Evolutionary conservation across 64 coral and sea anemone genomes (phyloP), one percentile per base, ranked within the genome.

Genomic region (Cladopsammia gracilis): DNA sequence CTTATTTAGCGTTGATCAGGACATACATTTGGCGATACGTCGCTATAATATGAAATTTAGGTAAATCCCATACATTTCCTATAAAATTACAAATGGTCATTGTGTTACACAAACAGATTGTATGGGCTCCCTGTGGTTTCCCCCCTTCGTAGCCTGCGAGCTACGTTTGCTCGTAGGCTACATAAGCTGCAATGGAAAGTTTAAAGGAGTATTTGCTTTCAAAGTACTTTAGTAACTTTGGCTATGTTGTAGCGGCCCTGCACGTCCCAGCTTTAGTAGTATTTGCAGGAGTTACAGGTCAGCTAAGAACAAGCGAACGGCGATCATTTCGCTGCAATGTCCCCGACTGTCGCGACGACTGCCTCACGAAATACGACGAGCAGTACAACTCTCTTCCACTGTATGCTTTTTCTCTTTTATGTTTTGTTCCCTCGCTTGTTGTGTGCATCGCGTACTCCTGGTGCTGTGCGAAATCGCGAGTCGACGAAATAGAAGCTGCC

Each of bases 401-500:
- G 15, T 84, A 47, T 73, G 78, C 7, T 19, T 92, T 92, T 83
- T 52, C 45, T 49, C 16, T 62, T 26, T 73, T 64, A 6, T 62
- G 52, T 57, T 84, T 83, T 82, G 34, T 20, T 48, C 59, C 56
- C 47, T 23, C 61, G 5, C 22, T 57, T 51, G 10, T 53, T 46
- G 62, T 92, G 20, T 73, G 78, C 18, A 62, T 84, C 67, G 25
- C 56, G 60, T 84, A 92, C 73, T 85, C 69, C 8, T 47, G 54
- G 89, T 47, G 67, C 19, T 73, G 23, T 83, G 89, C 75, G 6
- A 73, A 73, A 58, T 74, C 49, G 25, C 67, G 89, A 62, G 70
- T 92, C 9, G 89, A 92, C 42, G 69, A 92, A 47, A 60, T 75
- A 23, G 90, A 92, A 85, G 18, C 22, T 50, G 34, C 19, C 18